phyloP scores from a whole-genome alignment of 2,888 invertebrate genomes.

The Hypselothyrea guttata region DNA sequence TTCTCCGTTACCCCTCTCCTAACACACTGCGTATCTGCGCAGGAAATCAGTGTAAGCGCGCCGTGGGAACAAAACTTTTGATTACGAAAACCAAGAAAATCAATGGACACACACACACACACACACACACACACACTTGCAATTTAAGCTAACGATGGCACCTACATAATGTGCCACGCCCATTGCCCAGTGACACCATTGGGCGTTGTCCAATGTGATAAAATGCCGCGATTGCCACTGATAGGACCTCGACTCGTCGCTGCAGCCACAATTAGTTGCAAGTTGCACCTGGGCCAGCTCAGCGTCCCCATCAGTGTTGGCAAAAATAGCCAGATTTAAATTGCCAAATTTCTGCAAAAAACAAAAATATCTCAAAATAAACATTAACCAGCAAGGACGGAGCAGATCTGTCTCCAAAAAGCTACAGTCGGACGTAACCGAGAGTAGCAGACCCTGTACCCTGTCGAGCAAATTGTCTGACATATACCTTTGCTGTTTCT shows the following conservation, averaged over 20 bases:
- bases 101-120: conserved; percentile 46
- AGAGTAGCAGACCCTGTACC: no score
- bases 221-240: conserved; percentile 40
- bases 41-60: conserved; percentile 67
- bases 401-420: no score
- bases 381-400: no score
- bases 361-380: no score
- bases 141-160: conserved; percentile 25
- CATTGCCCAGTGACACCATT: conserved; percentile 15
- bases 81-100: conserved; percentile 73
- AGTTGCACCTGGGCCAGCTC: no score
- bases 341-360: no score
- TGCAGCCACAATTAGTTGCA: conserved; percentile 21
- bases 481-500: no score
- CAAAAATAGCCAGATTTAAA: no score
- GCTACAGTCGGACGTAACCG: no score
- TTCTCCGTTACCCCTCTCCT: no score
- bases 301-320: no score
- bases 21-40: conserved; percentile 29
- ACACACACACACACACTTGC: background rate
- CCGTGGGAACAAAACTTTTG: conserved; percentile 70
- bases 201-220: conserved; percentile 47
- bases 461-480: no score
- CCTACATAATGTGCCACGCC: conserved; percentile 37
- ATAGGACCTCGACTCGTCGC: conserved; percentile 38